Percentiles rank a stretch among this genome's conserved stretches.
phyloP scores from a whole-genome alignment of 2,888 invertebrate genomes.

The Pollenia angustigena region DNA sequence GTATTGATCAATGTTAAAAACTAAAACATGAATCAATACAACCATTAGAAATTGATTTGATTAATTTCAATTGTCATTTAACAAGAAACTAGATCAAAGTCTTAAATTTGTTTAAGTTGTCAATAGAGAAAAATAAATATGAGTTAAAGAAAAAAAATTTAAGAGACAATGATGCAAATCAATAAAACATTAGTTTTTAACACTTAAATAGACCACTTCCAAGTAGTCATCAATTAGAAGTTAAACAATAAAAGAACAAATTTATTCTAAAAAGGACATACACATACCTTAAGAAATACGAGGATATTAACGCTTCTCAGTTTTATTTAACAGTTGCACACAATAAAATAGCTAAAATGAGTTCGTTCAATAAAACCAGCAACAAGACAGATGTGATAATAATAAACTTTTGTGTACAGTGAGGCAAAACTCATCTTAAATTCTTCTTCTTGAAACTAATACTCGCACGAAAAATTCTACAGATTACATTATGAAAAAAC shows the following conservation, averaged over 20 bases:
- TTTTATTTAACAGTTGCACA: not conserved
- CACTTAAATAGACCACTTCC: slow-evolving; percentile 8
- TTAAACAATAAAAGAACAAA: slow-evolving; percentile 2
- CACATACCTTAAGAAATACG: not conserved
- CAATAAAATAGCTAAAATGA: not conserved
- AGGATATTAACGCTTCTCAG: not conserved
- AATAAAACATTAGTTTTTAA: slow-evolving; percentile 42
- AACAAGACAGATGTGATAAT: not conserved
- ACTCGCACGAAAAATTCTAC: too few relatives aligned
- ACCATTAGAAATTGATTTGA: not conserved
- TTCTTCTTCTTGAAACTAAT: too few relatives aligned
- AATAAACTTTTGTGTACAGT: not conserved
- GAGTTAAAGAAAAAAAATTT: not conserved
- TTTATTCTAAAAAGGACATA: not conserved
- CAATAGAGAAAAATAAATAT: not conserved
- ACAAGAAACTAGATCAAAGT: not conserved
- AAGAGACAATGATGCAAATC: slow-evolving; percentile 33
- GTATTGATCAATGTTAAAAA: slow-evolving; percentile 16
- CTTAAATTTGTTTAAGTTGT: not conserved
- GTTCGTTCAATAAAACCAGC: not conserved
- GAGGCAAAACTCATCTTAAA: not conserved
- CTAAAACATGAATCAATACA: not conserved
- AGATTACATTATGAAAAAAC: too few relatives aligned
- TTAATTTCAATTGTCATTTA: slow-evolving; percentile 27
- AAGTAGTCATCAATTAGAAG: slow-evolving; percentile 47